Evolutionary conservation across 2,888 invertebrate species (phyloP).

Genomic region (Entomobrya proxima): DNA sequence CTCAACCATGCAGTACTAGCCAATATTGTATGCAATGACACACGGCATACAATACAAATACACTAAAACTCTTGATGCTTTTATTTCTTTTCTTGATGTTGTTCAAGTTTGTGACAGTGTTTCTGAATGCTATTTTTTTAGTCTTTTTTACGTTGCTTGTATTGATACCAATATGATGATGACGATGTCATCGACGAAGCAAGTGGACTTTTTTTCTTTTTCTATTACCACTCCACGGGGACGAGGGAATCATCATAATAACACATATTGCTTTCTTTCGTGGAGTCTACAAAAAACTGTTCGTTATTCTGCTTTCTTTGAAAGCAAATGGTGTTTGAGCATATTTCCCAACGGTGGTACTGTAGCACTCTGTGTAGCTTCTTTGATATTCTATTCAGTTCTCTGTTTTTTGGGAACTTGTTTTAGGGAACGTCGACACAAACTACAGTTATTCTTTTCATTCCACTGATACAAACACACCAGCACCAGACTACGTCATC

Average conservation of each 20-base stretch:
- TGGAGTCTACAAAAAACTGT: not conserved
- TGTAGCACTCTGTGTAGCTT: constrained; percentile 28
- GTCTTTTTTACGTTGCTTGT: constrained; percentile 4
- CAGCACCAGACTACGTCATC: too few relatives aligned
- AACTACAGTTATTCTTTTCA: not conserved
- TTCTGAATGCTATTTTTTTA: not conserved
- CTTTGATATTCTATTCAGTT: not conserved
- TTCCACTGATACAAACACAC: not conserved
- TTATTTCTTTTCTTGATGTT: not conserved
- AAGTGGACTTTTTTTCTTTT: not conserved
- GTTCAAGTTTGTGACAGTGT: not conserved
- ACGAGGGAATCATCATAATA: constrained; percentile 35
- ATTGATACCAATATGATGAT: not conserved
- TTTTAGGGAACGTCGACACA: too few relatives aligned
- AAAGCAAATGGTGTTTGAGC: constrained; percentile 15
- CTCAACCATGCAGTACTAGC: not conserved
- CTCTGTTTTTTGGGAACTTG: too few relatives aligned
- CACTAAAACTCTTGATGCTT: not conserved
- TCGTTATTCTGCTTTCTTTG: not conserved
- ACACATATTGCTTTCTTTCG: constrained; percentile 6
- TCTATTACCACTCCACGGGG: not conserved
- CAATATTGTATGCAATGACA: not conserved
- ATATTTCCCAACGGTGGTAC: constrained; percentile 54
- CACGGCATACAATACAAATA: constrained; percentile 5
- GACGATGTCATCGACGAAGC: not conserved